These are phyloP conservation scores for Gadus chalcogrammus DNA, from an alignment of 2,113 vertebrate species.

Conservation along the genomic window DNA sequence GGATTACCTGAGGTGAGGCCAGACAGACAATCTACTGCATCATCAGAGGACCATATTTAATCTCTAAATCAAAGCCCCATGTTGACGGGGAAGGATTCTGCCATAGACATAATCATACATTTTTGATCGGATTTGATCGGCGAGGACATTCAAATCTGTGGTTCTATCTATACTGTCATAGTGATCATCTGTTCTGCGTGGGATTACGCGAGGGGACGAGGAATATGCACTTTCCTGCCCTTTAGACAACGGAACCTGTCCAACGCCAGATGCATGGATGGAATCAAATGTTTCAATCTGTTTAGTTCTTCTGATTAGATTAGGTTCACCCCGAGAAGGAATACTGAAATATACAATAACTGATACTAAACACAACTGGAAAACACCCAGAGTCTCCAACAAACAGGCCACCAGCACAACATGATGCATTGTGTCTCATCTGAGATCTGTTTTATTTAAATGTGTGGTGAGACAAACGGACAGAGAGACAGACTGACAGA, in stretches of 20 bases:
- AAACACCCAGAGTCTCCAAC: too few relatives aligned
- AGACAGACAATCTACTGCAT: not conserved
- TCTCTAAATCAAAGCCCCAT: constrained; percentile 31
- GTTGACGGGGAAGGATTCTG: constrained; percentile 40
- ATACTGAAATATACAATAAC: too few relatives aligned
- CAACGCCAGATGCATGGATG: too few relatives aligned
- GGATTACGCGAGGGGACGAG: constrained; percentile 53
- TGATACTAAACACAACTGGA: too few relatives aligned
- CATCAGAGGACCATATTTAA: constrained; percentile 40
- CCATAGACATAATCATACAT: constrained; percentile 51
- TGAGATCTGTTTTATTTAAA: not conserved
- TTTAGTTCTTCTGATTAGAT: too few relatives aligned
- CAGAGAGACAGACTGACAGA: not conserved
- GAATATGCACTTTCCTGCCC: not conserved
- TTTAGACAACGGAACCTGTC: not conserved
- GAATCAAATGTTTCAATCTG: too few relatives aligned
- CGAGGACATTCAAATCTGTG: constrained; percentile 58
- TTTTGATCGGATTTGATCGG: constrained; percentile 63
- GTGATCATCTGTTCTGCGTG: constrained; percentile 57
- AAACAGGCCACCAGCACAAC: too few relatives aligned
- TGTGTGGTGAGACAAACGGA: not conserved
- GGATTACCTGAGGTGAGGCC: constrained; percentile 50
- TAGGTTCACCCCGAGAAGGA: too few relatives aligned
- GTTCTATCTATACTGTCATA: constrained; percentile 51
- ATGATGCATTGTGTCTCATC: not conserved